phyloP scores from a whole-genome alignment of 2,113 vertebrate species.

The Scolopax mira region DNA sequence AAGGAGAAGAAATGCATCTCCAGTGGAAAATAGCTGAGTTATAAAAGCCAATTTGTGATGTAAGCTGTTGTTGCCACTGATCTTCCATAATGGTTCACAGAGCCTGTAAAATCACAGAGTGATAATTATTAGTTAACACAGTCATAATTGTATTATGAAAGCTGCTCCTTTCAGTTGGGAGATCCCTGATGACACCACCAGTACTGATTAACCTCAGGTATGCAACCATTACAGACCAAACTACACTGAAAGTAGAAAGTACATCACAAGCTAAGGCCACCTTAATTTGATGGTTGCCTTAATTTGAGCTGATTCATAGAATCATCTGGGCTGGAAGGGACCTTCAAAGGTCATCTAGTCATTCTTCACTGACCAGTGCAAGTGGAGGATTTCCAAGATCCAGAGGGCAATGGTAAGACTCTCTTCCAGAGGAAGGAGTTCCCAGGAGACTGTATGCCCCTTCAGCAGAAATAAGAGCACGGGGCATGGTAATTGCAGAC shows the following conservation, averaged over 20 bases:
- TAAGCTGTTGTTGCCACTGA: neutral
- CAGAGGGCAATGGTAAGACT: neutral
- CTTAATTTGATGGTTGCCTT: neutral
- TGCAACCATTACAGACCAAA: neutral
- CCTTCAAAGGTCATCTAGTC: too few relatives aligned
- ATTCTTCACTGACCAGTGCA: neutral
- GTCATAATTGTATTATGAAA: neutral
- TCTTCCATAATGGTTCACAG: neutral
- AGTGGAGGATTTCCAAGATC: neutral
- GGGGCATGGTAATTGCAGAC: rapidly evolving
- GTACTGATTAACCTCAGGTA: neutral
- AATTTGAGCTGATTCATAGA: neutral
- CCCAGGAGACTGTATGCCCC: neutral
- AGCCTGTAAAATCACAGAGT: neutral
- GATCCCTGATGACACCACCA: neutral
- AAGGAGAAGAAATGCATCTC: neutral
- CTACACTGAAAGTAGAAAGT: neutral
- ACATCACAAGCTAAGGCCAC: neutral
- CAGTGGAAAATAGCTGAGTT: neutral
- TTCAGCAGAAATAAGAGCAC: neutral
- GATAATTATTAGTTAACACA: neutral
- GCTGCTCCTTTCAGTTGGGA: neutral
- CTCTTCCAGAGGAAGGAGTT: neutral
- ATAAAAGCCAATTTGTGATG: neutral
- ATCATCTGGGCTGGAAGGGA: too few relatives aligned